phyloP scores from a whole-genome alignment of 2,888 invertebrate genomes.

The Drosophila vallismaia region DNA sequence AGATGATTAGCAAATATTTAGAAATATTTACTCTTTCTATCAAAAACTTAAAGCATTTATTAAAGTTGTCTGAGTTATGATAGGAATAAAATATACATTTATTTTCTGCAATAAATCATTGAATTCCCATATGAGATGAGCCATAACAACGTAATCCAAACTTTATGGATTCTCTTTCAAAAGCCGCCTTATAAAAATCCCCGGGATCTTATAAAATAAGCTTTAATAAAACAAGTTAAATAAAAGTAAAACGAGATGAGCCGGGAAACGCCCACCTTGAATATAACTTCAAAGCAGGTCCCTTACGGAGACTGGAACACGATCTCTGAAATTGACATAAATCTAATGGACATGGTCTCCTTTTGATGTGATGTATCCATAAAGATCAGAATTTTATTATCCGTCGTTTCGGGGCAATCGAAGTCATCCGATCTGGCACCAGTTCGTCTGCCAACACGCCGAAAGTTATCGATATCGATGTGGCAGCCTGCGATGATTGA shows the following conservation, averaged over 20 bases:
- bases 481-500: conserved; percentile 66
- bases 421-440: conserved; percentile 62
- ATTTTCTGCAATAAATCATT: conserved; percentile 20
- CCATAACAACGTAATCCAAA: conserved; percentile 53
- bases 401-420: conserved; percentile 49
- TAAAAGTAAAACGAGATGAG: conserved; percentile 24
- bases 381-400: conserved; percentile 66
- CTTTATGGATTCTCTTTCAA: conserved; percentile 41
- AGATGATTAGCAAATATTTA: not conserved
- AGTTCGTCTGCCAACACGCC: conserved; percentile 76
- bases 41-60: not conserved
- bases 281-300: conserved; percentile 36
- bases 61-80: not conserved
- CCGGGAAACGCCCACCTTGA: conserved; percentile 22
- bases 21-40: not conserved
- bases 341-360: conserved; percentile 14
- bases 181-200: conserved; percentile 40
- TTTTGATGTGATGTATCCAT: conserved; percentile 50
- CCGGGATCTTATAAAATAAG: conserved; percentile 47
- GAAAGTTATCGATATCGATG: conserved; percentile 41
- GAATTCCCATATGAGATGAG: conserved; percentile 46
- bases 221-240: conserved; percentile 31
- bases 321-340: conserved; percentile 44
- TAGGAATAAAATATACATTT: conserved; percentile 7
- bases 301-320: conserved; percentile 31